These are phyloP conservation scores for Macheiramphus alcinus DNA, from an alignment of 2,113 vertebrate genomes.

Conservation along the genomic window DNA sequence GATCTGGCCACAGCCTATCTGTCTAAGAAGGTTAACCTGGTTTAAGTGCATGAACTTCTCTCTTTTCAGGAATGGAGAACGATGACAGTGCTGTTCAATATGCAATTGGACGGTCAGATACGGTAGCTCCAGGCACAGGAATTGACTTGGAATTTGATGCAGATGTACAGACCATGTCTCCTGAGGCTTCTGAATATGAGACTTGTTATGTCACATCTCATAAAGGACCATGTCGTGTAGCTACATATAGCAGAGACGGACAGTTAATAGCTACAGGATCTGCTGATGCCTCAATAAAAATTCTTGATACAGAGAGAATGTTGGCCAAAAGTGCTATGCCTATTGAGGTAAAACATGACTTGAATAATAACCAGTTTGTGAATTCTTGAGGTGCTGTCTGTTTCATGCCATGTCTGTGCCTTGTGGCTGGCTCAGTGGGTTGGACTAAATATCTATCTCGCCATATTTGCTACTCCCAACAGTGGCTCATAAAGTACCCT, in stretches of 20 bases:
- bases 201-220: slow-evolving; percentile 98
- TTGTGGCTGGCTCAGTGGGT: not conserved
- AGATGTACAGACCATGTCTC: slow-evolving; percentile 97
- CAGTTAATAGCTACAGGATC: slow-evolving; percentile 97
- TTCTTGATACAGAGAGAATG: slow-evolving; percentile 97
- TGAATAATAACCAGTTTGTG: not conserved
- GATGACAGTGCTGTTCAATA: slow-evolving; percentile 95
- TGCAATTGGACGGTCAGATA: slow-evolving; percentile 95
- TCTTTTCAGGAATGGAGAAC: slow-evolving; percentile 91
- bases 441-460: not conserved
- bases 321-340: slow-evolving; percentile 98
- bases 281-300: slow-evolving; percentile 96
- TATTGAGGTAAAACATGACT: slow-evolving; percentile 82
- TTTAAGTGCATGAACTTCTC: not conserved
- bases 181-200: slow-evolving; percentile 95
- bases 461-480: not conserved
- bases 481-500: not conserved
- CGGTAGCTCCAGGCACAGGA: slow-evolving; percentile 92
- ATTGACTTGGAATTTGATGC: slow-evolving; percentile 97
- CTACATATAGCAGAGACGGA: slow-evolving; percentile 93
- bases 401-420: not conserved
- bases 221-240: slow-evolving; percentile 93
- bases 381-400: not conserved
- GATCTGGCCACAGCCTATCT: not conserved
- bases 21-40: not conserved